phyloP scores from a whole-genome alignment of 2,888 invertebrate genomes.

The Heliothis peltigera region DNA sequence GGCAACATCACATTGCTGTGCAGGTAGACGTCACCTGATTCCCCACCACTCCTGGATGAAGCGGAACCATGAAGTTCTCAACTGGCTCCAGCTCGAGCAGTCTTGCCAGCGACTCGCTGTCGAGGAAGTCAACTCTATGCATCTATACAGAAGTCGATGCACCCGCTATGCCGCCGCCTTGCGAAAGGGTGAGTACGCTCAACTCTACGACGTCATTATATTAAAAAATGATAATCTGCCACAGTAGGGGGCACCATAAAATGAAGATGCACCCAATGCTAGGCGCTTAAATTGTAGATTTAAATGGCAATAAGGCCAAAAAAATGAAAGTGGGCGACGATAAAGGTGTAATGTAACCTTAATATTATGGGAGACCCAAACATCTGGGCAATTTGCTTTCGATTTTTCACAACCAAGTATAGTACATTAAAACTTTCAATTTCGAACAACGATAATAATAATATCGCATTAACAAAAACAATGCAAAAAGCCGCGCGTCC shows the following conservation, averaged over 20 bases:
- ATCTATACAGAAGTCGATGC: slow-evolving; percentile 91
- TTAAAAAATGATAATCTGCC: slow-evolving; percentile 9
- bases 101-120: slow-evolving; percentile 91
- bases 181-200: slow-evolving; percentile 88
- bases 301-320: slow-evolving; percentile 53
- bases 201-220: slow-evolving; percentile 13
- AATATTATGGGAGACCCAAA: slow-evolving; percentile 66
- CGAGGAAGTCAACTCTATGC: slow-evolving; percentile 92
- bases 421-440: slow-evolving; percentile 83
- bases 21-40: slow-evolving; percentile 85
- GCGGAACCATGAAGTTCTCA: slow-evolving; percentile 90
- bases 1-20: slow-evolving; percentile 82
- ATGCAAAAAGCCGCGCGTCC: slow-evolving; percentile 80
- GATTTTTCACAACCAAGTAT: slow-evolving; percentile 77
- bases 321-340: slow-evolving; percentile 65
- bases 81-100: slow-evolving; percentile 91
- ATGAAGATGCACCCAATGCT: slow-evolving; percentile 40
- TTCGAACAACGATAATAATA: slow-evolving; percentile 79
- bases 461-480: slow-evolving; percentile 84
- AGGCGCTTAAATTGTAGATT: slow-evolving; percentile 53
- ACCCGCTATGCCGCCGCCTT: slow-evolving; percentile 78
- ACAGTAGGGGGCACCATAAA: slow-evolving; percentile 47
- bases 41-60: slow-evolving; percentile 68
- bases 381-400: slow-evolving; percentile 78
- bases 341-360: slow-evolving; percentile 66